Percentiles rank a stretch among this genome's conserved stretches.
Conservation (phyloP, 2,113 vertebrate species). For the Plotosus lineatus region DNA sequence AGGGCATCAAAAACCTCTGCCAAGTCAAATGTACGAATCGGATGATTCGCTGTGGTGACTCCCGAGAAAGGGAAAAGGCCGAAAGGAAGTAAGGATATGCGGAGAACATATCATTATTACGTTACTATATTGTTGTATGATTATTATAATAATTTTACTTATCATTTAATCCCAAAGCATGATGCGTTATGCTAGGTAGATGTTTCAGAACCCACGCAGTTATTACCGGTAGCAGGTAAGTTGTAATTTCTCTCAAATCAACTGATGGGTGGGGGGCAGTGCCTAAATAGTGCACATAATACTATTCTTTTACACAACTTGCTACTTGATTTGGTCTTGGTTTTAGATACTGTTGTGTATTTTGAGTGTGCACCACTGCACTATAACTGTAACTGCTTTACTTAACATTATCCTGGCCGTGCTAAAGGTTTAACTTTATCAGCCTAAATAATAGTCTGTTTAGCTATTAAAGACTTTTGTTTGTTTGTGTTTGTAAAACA, state of each 20-base stretch:
- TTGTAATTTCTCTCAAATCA: neutral
- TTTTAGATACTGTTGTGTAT: neutral
- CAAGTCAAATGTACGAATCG: too few relatives aligned
- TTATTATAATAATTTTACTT: neutral
- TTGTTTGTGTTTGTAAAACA: too few relatives aligned
- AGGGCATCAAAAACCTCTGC: too few relatives aligned
- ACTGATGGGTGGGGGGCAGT: neutral
- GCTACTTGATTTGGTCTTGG: too few relatives aligned
- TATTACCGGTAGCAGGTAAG: neutral
- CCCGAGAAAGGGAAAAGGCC: too few relatives aligned
- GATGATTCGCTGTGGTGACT: too few relatives aligned
- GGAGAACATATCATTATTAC: too few relatives aligned
- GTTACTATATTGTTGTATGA: too few relatives aligned
- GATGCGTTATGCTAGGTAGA: neutral
- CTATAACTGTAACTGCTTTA: neutral
- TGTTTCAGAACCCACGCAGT: neutral
- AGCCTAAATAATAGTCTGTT: too few relatives aligned
- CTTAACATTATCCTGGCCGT: neutral
- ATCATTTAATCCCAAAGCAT: neutral
- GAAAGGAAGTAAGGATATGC: too few relatives aligned
- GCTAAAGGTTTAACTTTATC: too few relatives aligned
- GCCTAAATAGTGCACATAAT: neutral
- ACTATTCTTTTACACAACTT: neutral
- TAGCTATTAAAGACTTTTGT: too few relatives aligned
- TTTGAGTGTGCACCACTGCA: neutral